Conservation (phyloP, 2,888 invertebrate species). For the Octonoba sinensis region DNA sequence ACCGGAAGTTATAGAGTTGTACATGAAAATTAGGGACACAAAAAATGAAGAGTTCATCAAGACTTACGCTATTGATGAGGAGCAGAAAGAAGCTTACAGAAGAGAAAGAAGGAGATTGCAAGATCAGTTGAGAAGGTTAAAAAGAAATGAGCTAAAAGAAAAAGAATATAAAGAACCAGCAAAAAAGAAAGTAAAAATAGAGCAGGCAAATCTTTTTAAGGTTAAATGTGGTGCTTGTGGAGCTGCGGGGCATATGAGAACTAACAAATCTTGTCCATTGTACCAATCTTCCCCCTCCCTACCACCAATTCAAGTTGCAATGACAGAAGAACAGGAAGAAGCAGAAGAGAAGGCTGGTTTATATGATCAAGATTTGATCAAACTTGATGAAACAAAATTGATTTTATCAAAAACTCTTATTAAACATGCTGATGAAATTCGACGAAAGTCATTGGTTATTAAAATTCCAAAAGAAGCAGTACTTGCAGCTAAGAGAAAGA, state of each 20-base stretch:
- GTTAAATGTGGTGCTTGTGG: conserved; percentile 98
- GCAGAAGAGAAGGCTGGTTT: conserved; percentile 80
- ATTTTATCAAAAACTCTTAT: conserved; percentile 88
- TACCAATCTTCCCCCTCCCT: conserved; percentile 75
- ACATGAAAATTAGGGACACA: conserved; percentile 92
- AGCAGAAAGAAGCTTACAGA: conserved; percentile 98
- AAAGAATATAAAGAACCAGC: conserved; percentile 70
- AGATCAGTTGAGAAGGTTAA: conserved; percentile 94
- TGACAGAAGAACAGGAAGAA: conserved; percentile 84
- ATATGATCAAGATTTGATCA: conserved; percentile 88
- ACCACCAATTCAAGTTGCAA: conserved; percentile 78
- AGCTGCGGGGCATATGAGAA: conserved; percentile 82
- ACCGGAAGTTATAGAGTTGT: conserved; percentile 95
- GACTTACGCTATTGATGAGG: conserved; percentile 91
- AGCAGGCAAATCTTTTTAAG: conserved; percentile 68
- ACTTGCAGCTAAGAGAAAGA: conserved; percentile 76
- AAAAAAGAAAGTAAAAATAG: conserved; percentile 45
- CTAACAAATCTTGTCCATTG: conserved; percentile 96
- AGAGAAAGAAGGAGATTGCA: conserved; percentile 95
- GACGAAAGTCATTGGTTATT: conserved; percentile 81
- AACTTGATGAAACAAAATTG: conserved; percentile 94
- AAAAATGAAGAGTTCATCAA: conserved; percentile 81
- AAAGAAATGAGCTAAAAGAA: conserved; percentile 84
- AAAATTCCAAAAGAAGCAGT: conserved; percentile 84
- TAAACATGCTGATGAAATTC: conserved; percentile 89